A percentile compares a stretch with the other conserved stretches of the same genome.
Conservation (phyloP, 2,888 invertebrate genomes). For the Amphipyra tragopoginis region DNA sequence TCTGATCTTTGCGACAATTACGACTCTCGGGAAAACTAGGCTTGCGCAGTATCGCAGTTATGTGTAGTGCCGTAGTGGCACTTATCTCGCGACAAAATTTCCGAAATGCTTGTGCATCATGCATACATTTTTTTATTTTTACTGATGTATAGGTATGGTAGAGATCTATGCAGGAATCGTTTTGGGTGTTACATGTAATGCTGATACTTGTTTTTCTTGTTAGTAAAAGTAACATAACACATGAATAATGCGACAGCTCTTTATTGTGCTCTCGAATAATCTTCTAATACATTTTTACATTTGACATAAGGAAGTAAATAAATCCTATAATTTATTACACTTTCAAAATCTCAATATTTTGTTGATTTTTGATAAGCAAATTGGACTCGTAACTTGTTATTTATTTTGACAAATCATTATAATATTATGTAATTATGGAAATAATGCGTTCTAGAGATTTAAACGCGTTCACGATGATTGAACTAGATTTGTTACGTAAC, state of each 20-base stretch:
- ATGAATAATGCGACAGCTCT: slow-evolving; percentile 19
- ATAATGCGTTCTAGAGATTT: slow-evolving; percentile 8
- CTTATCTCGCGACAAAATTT: too few relatives aligned
- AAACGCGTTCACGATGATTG: slow-evolving; percentile 12
- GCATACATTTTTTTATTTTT: too few relatives aligned
- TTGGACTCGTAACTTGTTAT: slow-evolving; percentile 20
- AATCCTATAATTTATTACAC: slow-evolving; percentile 33
- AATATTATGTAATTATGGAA: slow-evolving; percentile 44
- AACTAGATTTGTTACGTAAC: slow-evolving; percentile 39
- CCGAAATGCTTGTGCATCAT: too few relatives aligned
- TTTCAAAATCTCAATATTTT: slow-evolving; percentile 43
- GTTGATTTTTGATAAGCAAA: slow-evolving; percentile 16
- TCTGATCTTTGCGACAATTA: too few relatives aligned
- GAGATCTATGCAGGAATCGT: too few relatives aligned
- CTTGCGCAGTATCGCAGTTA: too few relatives aligned
- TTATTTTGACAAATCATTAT: slow-evolving; percentile 28
- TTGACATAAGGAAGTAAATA: slow-evolving; percentile 51
- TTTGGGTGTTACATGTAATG: too few relatives aligned
- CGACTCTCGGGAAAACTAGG: too few relatives aligned
- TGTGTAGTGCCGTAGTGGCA: too few relatives aligned
- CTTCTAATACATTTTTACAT: slow-evolving; percentile 14
- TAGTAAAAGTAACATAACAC: slow-evolving; percentile 3
- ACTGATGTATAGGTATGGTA: too few relatives aligned
- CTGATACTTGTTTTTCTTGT: too few relatives aligned
- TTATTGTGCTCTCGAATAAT: slow-evolving; percentile 23